These are phyloP conservation scores for Blastomussa wellsi DNA, from an alignment of 92 coral and sea anemone genomes.

Conservation along the genomic window DNA sequence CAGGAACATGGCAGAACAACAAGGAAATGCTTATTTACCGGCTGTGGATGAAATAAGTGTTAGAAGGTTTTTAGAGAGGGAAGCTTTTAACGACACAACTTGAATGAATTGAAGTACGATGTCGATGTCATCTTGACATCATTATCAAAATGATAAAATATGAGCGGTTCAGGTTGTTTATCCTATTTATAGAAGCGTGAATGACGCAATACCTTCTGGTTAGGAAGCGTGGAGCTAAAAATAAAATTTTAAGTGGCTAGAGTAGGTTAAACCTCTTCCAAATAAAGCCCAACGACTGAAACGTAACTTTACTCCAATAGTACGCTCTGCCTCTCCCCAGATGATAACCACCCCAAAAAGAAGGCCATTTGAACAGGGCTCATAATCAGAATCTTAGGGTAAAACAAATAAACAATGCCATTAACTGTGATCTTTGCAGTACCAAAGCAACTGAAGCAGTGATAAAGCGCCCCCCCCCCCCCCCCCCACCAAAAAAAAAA, in stretches of 20 bases:
- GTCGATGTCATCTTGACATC: too few relatives aligned
- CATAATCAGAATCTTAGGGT: neutral
- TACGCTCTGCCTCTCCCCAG: neutral
- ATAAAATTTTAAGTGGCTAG: too few relatives aligned
- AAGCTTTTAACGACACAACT: too few relatives aligned
- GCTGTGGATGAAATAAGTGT: conserved; percentile 11
- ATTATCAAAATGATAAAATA: too few relatives aligned
- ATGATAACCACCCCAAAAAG: neutral
- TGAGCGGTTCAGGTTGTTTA: too few relatives aligned
- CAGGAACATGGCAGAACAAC: conserved; percentile 28
- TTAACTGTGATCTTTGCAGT: neutral
- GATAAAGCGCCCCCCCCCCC: neutral
- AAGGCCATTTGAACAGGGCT: neutral
- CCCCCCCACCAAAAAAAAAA: neutral
- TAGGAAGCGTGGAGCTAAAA: too few relatives aligned
- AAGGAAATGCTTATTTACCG: neutral
- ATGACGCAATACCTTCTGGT: too few relatives aligned
- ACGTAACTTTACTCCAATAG: too few relatives aligned
- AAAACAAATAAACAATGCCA: neutral
- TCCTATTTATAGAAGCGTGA: too few relatives aligned
- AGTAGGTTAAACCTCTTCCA: too few relatives aligned
- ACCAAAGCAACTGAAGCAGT: neutral
- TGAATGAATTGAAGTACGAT: too few relatives aligned
- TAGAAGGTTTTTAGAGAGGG: neutral
- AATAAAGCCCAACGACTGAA: too few relatives aligned